Conservation (phyloP, 2,888 invertebrate species). For the Gibbula magus region DNA sequence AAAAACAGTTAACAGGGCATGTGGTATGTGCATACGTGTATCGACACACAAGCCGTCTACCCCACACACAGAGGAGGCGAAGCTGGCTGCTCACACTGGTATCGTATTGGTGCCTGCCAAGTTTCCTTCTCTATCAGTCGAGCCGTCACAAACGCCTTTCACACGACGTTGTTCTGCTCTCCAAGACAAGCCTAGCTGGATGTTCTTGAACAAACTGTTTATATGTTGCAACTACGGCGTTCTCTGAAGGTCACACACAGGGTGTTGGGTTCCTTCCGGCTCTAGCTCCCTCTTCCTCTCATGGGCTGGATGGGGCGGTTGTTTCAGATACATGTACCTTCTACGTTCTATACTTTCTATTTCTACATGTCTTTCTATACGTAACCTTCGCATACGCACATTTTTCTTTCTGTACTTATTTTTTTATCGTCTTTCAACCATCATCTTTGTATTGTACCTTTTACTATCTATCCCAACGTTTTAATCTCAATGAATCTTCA, state of each 20-base stretch:
- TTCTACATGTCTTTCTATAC: too few species aligned
- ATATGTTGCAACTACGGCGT: conserved; percentile 4
- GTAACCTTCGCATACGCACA: too few species aligned
- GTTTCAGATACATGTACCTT: too few species aligned
- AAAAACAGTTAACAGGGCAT: not conserved
- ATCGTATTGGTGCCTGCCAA: not conserved
- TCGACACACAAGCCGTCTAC: not conserved
- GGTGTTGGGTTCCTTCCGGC: not conserved
- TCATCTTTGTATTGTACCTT: too few species aligned
- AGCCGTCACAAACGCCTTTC: not conserved
- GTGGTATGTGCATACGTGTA: not conserved
- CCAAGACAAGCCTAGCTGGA: not conserved
- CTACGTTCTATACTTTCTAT: too few species aligned
- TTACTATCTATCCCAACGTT: too few species aligned
- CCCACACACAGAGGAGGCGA: not conserved
- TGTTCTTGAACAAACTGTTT: not conserved
- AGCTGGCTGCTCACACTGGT: not conserved
- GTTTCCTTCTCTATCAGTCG: not conserved
- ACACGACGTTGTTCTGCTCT: not conserved
- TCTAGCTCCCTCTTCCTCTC: not conserved
- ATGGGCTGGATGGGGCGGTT: too few species aligned
- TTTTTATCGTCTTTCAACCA: too few species aligned
- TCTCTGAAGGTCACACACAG: not conserved
- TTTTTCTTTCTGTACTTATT: too few species aligned
- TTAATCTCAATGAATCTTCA: too few species aligned